Evolutionary conservation across 1,140 invertebrate genomes (phyloP), one percentile per base, ranked within the genome.

Genomic region (Cydia splendana): DNA sequence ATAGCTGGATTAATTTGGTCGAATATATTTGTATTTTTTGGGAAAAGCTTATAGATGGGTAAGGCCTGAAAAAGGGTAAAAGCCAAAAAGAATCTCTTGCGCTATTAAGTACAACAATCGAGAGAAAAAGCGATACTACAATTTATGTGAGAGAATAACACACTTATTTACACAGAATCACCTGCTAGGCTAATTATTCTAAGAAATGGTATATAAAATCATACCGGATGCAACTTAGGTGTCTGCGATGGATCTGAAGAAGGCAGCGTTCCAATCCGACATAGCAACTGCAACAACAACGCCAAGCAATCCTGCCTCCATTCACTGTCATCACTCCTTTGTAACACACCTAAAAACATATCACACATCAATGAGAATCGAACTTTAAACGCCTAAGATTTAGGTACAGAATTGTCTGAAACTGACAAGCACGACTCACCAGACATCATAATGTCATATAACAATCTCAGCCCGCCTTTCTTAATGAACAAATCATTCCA

Each of bases 281-380:
- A 98, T 20, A 99, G 90, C 76, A 98, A 94, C 82, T 97, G 97
- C 15, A 99, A 87, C 12, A 99, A 89, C 82, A 97, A 96, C 0
- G 98, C 97, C 10, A 99, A 93, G 88, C 98, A 98, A 85, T 99
- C 98, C 91, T 98, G 98, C 75, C 98, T 96, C 98, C 98, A 99
- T 93, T 99, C 97, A 81, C 96, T 97, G 62, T 96, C 95, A 76
- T 97, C 95, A 69, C 95, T 93, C 75, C 95, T 93, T 91, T 96
- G 96, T 78, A 96, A 81, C 9, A 95, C 94, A 69, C 96, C 95
- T 95, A 79, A 7, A 87, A 82, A 76, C 75, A 80, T 15, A 78
- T 45, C 74, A 75, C 45, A 65, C 57, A 24, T 62, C 45, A 75
- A 71, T 45, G 13, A 38, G 48, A 38, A 78, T 65, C 13, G 9